These are phyloP conservation scores for Nannobrachium achirus DNA, from an alignment of 2,113 vertebrate species.

Conservation along the genomic window DNA sequence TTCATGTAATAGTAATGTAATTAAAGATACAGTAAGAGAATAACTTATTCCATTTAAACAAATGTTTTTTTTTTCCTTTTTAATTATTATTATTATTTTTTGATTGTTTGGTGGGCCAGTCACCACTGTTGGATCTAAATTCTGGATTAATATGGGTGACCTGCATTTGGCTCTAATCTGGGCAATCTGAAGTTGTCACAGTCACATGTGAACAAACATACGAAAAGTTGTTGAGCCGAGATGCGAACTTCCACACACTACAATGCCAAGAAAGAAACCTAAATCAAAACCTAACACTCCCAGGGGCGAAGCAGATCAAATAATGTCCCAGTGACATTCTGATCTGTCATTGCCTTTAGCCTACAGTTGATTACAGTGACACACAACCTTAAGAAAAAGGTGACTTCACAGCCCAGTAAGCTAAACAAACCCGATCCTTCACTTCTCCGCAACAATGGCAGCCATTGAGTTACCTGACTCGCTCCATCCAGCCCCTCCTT, in stretches of 20 bases:
- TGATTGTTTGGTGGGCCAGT: no score
- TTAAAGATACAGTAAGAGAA: no score
- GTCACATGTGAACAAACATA: conserved; percentile 23
- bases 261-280: conserved; percentile 23
- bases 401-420: conserved; percentile 57
- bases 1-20: no score
- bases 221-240: conserved; percentile 15
- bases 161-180: no score
- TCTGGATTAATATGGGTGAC: no score
- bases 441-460: conserved; percentile 47
- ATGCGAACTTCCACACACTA: conserved; percentile 31
- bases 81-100: no score
- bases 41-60: no score
- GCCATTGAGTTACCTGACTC: conserved; percentile 47
- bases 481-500: conserved; percentile 24
- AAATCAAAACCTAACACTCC: conserved; percentile 15
- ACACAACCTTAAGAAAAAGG: conserved; percentile 22
- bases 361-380: conserved; percentile 31
- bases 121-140: no score
- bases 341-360: conserved; percentile 18
- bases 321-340: conserved; percentile 6
- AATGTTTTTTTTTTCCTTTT: no score
- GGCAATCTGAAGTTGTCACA: neutral
- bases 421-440: conserved; percentile 63
- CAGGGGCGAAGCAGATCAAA: conserved; percentile 1